Base-by-base conservation (phyloP, 2,888 invertebrate species). In the Nomada hirtipes region DNA sequence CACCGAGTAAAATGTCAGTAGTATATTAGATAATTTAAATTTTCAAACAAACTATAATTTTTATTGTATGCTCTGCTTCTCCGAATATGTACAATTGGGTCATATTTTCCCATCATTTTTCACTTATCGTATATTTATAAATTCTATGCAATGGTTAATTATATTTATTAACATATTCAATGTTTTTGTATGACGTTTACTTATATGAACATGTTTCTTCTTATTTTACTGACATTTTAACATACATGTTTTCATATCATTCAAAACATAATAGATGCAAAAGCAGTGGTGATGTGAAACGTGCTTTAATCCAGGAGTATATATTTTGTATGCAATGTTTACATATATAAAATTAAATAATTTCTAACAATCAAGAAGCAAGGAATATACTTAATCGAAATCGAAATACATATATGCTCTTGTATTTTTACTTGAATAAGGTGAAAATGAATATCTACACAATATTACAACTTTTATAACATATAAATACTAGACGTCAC, bases 281-380 rank as follows among this genome's bases (percentile, higher is more conserved):
- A 89, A 88, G 88, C 88, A 80, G 75, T 60, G 81, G 74, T 85
- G 79, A 85, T 79, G 68, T 84, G 73, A 81, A 83, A 84, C 82
- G 73, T 88, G 85, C 79, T 69, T 26, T 44, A 73, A 82, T 83
- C 52, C 50, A 87, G 79, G 59, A 71, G 55, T 52, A 75, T 79
- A 59, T n/a, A 57, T 11, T 23, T 23, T 10, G 10, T 13, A n/a
- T 65, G 2, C 60, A 42, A 26, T 26, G 9, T 42, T 20, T 23
- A 50, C 26, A 68, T 57, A 1, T 29, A 50, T 29, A 10, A 26
- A 50, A 64, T 23, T 55, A 26, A 64, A 15, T 13, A 59, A 64
- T 11, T n/a, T 10, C 15, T 44, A 20, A 9, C 13, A 26, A 4
- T 10, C 1, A 4, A 36, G 2, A 20, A 60, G 47, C 15, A 57